Evolutionary conservation across 2,797 vertebrate species (phyloP).

Genomic region (Euphonia xanthogaster): DNA sequence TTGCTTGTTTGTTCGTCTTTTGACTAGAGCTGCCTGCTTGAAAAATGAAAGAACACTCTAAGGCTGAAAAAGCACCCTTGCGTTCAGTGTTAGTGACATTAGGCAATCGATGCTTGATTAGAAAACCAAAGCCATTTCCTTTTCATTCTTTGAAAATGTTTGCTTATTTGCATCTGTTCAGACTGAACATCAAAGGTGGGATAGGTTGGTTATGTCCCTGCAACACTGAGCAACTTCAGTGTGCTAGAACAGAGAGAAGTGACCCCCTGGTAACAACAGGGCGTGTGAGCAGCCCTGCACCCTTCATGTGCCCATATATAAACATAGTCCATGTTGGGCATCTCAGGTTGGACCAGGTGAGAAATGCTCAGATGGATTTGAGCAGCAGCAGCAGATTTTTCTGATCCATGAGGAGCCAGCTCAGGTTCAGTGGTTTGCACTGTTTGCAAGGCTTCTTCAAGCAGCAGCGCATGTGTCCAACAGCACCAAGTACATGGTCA

Average conservation of each 20-base stretch:
- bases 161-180: neutral
- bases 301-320: neutral
- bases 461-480: accelerated
- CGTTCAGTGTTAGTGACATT: neutral
- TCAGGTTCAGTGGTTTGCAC: neutral
- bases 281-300: neutral
- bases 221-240: neutral
- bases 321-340: accelerated
- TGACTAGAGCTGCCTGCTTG: neutral
- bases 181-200: neutral
- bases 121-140: conserved; percentile 35
- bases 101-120: neutral
- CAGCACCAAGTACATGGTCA: accelerated
- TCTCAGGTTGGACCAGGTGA: neutral
- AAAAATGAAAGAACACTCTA: neutral
- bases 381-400: neutral
- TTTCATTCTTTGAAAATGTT: neutral
- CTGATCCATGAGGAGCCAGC: neutral
- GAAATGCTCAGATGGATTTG: neutral
- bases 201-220: neutral
- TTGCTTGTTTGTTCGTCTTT: neutral
- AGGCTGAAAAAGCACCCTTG: neutral
- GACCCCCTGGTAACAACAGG: neutral
- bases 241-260: neutral
- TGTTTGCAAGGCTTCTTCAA: neutral